Evolutionary conservation across 1,140 invertebrate genomes (phyloP), one percentile per base, ranked within the genome.

Genomic region (Halesus radiatus): DNA sequence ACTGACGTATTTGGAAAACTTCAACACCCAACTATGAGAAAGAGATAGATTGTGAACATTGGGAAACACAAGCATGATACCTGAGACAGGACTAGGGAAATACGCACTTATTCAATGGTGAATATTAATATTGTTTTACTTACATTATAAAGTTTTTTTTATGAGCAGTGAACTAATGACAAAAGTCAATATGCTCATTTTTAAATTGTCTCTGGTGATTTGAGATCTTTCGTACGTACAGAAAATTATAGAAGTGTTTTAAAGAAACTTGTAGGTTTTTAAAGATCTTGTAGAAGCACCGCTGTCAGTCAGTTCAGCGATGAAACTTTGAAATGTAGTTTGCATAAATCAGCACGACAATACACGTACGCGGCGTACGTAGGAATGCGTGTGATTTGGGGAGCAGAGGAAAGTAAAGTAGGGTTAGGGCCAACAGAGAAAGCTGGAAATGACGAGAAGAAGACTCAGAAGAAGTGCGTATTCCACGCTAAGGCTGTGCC

Each of bases 21-120:
- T 22, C 62, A 70, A 70, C 66, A 70, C 66, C 1, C 66, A 70
- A 70, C 66, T 70, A 70, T 45, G 66, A 29, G 26, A 50, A 18
- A 50, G 8, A 50, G 66, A 70, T 7, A 70, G n/a, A 29, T 29
- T 29, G 26, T 29, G 26, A 70, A 20, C 66, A 70, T n/a, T 45
- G 37, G 66, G 66, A 70, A 37, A 70, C 37, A 45, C 37, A 13
- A 23, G 37, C 37, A 70, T 16, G 66, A 70, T 50, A 37, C 66
- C 10, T 10, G n/a, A 50, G 37, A 45, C 66, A 45, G n/a, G 8
- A 18, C 18, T 45, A 18, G 4, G n/a, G 50, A 64, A 70, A 70
- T 45, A 70, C 66, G 32, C 66, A 45, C 37, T 70, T 70, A 18
- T 45, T 70, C 37, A 13, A n/a, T 10, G 10, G 26, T 29, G 26